Conservation (phyloP, 2,113 vertebrate genomes). For the Centrocercus urophasianus region DNA sequence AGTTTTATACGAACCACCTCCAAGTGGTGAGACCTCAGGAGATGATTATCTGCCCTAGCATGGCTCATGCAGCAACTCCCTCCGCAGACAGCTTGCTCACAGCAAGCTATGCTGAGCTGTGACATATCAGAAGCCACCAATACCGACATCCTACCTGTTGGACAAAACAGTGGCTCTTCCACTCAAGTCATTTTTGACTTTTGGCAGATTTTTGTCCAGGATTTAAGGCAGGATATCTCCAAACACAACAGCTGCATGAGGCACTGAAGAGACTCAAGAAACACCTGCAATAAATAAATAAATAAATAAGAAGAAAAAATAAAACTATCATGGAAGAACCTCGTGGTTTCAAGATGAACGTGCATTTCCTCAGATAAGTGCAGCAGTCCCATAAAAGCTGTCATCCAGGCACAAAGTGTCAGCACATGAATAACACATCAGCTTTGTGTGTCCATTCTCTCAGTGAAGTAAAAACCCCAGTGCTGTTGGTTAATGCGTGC, state of each 20-base stretch:
- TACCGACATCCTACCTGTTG: neutral
- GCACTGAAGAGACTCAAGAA: neutral
- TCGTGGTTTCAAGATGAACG: rapidly evolving
- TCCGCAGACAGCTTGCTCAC: neutral
- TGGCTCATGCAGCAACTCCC: neutral
- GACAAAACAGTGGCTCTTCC: neutral
- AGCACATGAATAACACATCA: neutral
- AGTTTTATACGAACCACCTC: neutral
- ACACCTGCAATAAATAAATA: neutral
- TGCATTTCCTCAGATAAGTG: neutral
- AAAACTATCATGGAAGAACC: neutral
- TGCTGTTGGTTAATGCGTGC: neutral
- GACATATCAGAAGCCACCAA: neutral
- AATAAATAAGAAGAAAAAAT: rapidly evolving
- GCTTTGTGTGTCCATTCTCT: neutral
- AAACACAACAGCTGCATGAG: neutral
- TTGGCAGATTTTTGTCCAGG: neutral
- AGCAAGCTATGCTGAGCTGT: neutral
- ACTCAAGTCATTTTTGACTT: slow-evolving; percentile 52
- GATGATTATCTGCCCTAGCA: neutral
- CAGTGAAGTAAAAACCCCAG: neutral
- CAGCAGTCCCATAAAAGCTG: neutral
- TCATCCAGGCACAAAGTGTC: neutral
- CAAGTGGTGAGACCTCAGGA: neutral
- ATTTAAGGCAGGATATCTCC: neutral